These are phyloP conservation scores for Notolepis coatsorum DNA, from an alignment of 2,797 vertebrate genomes.

Conservation along the genomic window DNA sequence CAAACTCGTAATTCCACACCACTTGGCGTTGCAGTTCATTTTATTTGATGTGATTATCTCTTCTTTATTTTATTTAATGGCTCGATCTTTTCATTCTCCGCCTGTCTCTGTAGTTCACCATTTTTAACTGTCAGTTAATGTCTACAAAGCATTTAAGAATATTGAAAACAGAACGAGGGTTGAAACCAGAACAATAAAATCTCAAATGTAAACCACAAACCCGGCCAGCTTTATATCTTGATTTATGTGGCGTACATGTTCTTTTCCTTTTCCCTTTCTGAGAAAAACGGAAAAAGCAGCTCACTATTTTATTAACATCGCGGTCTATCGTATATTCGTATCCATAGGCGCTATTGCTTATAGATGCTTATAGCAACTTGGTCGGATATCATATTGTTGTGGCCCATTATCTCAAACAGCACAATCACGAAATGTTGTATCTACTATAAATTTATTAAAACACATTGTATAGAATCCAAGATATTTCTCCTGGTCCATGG, in stretches of 20 bases:
- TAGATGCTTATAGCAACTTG: too few species aligned
- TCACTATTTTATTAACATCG: too few species aligned
- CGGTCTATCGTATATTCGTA: too few species aligned
- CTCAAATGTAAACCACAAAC: slow-evolving; percentile 77
- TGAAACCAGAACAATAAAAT: slow-evolving; percentile 82
- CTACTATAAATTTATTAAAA: too few species aligned
- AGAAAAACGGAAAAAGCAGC: slow-evolving; percentile 8
- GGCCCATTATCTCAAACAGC: too few species aligned
- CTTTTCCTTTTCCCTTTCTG: slow-evolving; percentile 55
- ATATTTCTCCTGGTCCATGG: too few species aligned
- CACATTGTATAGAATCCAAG: too few species aligned
- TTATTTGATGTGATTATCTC: slow-evolving; percentile 76
- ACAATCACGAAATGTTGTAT: too few species aligned
- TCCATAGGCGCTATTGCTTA: too few species aligned
- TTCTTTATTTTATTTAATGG: slow-evolving; percentile 76
- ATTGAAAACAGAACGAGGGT: slow-evolving; percentile 79
- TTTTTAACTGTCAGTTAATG: slow-evolving; percentile 70
- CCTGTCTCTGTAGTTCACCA: slow-evolving; percentile 52
- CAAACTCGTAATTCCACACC: too few species aligned
- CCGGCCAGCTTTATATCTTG: slow-evolving; percentile 62
- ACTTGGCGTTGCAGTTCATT: slow-evolving; percentile 53
- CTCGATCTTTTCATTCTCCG: slow-evolving; percentile 53
- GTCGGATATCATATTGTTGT: too few species aligned
- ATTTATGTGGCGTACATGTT: slow-evolving; percentile 67
- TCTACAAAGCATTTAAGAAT: slow-evolving; percentile 74